Conservation (phyloP, 2,888 invertebrate genomes). For the Pharmacophagus antenor region DNA sequence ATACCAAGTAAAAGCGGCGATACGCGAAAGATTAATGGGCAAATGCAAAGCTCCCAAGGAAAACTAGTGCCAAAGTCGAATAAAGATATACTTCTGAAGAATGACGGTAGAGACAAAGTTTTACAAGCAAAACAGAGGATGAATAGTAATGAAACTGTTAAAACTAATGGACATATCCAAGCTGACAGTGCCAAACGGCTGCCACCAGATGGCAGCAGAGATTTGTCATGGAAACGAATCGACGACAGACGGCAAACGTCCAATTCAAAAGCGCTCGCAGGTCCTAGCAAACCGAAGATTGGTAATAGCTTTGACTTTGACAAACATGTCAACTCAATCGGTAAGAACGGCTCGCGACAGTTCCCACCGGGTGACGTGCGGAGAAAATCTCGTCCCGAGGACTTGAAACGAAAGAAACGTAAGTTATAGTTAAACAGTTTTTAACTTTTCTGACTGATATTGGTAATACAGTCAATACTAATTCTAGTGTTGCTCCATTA, state of each 20-base stretch:
- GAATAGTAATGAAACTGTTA: slow-evolving; percentile 42
- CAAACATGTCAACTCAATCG: slow-evolving; percentile 65
- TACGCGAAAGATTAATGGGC: slow-evolving; percentile 54
- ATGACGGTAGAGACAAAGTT: slow-evolving; percentile 50
- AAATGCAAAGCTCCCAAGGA: slow-evolving; percentile 54
- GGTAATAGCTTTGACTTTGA: slow-evolving; percentile 69
- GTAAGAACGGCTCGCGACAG: slow-evolving; percentile 60
- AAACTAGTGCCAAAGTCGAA: slow-evolving; percentile 57
- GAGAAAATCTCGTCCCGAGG: slow-evolving; percentile 53
- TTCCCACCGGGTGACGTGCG: slow-evolving; percentile 76
- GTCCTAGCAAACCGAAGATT: slow-evolving; percentile 54
- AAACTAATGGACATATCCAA: slow-evolving; percentile 41
- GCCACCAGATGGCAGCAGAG: slow-evolving; percentile 45
- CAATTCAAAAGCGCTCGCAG: slow-evolving; percentile 43
- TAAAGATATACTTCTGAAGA: slow-evolving; percentile 47
- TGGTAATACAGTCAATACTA: too few species aligned
- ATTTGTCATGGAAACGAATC: slow-evolving; percentile 43
- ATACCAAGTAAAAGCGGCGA: slow-evolving; percentile 50
- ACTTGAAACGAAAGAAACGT: slow-evolving; percentile 47
- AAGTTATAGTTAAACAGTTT: background rate
- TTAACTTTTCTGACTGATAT: too few species aligned
- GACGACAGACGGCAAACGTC: slow-evolving; percentile 49
- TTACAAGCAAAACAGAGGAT: slow-evolving; percentile 46
- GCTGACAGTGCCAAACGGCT: slow-evolving; percentile 48
- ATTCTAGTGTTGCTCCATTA: too few species aligned